Evolutionary conservation across 2,888 invertebrate species (phyloP).

Genomic region (Palloptera scutellata): DNA sequence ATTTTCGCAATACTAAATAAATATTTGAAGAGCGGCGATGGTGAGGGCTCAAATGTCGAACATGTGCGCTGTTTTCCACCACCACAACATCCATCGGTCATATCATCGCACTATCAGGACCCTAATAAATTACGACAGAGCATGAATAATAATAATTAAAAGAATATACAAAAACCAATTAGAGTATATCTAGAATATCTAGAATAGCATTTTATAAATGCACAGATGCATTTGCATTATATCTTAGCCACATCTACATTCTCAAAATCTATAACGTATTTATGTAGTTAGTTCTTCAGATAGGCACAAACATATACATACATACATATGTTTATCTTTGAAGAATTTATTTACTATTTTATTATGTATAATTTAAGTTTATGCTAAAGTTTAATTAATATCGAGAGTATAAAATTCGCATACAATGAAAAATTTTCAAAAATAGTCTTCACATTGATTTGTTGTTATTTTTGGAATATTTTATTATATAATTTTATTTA

Average conservation of each 20-base stretch:
- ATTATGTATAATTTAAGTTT: conserved; percentile 5
- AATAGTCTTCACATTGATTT: not conserved
- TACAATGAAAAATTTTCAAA: conserved; percentile 25
- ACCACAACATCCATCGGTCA: conserved; percentile 79
- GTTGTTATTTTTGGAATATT: not conserved
- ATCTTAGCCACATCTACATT: conserved; percentile 33
- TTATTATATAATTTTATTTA: no score
- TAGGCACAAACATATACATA: conserved; percentile 9
- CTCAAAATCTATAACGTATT: not conserved
- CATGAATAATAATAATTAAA: conserved; percentile 34
- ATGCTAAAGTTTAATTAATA: not conserved
- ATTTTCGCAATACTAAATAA: conserved; percentile 95
- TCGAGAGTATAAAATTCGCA: conserved; percentile 12
- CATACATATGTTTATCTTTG: conserved; percentile 15
- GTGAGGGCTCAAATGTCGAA: conserved; percentile 87
- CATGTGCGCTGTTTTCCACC: conserved; percentile 97
- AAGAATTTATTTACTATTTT: conserved; percentile 14
- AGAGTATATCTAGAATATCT: not conserved
- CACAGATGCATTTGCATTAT: not conserved
- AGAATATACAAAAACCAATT: conserved; percentile 2
- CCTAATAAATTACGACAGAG: conserved; percentile 68
- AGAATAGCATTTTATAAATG: not conserved
- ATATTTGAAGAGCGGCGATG: conserved; percentile 86
- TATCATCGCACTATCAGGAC: conserved; percentile 69
- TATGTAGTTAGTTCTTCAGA: conserved; percentile 11